These are phyloP conservation scores for Junonia oenone DNA, from an alignment of 2,888 invertebrate species.

Conservation along the genomic window DNA sequence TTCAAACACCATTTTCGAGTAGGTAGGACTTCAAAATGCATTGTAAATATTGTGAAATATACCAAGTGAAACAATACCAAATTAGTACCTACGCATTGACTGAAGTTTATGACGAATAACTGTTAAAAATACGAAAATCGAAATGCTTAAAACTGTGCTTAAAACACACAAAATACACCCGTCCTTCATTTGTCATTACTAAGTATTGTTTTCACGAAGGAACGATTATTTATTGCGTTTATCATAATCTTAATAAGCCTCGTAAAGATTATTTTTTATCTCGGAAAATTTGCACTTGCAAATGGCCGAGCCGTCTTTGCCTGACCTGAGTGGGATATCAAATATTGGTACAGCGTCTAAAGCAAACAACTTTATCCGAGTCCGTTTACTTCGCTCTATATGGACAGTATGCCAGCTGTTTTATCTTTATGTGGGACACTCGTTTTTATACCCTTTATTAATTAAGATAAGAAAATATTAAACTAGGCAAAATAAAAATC, in stretches of 20 bases:
- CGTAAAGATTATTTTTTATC: constrained; percentile 67
- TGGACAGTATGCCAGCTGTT: constrained; percentile 33
- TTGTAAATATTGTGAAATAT: too few species aligned
- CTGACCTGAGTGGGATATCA: constrained; percentile 70
- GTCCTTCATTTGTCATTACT: background rate
- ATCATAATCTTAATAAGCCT: constrained; percentile 63
- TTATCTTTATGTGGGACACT: constrained; percentile 23
- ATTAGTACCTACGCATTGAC: too few species aligned
- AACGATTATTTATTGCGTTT: constrained; percentile 41
- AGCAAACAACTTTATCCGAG: constrained; percentile 70
- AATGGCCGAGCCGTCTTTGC: constrained; percentile 62
- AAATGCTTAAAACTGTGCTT: background rate
- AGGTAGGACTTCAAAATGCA: background rate
- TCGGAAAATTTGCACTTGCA: constrained; percentile 72
- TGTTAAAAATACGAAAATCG: background rate
- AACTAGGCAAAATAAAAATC: background rate
- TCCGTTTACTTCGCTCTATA: constrained; percentile 59
- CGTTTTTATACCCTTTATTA: background rate
- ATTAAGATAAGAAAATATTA: background rate
- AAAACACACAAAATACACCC: background rate
- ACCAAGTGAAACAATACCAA: too few species aligned
- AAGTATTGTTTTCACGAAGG: constrained; percentile 17
- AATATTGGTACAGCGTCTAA: constrained; percentile 60
- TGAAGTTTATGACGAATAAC: background rate
- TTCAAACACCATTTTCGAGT: background rate